A percentile compares a stretch with the other conserved stretches of the same genome.
phyloP scores from a whole-genome alignment of 2,113 vertebrate species.

The Eretmochelys imbricata region DNA sequence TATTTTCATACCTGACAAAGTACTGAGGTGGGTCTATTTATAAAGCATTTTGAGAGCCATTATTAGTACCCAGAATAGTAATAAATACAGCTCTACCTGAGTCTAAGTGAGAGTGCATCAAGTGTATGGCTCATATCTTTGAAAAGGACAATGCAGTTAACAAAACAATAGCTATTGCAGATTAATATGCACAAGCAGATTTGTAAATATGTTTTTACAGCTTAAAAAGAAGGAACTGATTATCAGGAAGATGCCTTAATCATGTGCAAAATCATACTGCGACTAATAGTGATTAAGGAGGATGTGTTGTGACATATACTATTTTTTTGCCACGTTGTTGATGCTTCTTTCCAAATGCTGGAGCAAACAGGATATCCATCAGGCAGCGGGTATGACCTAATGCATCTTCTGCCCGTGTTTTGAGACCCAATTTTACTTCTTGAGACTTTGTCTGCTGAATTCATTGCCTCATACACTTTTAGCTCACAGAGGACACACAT shows the following conservation, averaged over 20 bases:
- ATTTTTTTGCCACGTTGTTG: not conserved
- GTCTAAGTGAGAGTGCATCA: not conserved
- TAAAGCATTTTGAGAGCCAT: not conserved
- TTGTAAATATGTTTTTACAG: not conserved
- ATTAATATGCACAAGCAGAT: not conserved
- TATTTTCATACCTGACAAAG: not conserved
- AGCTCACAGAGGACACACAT: not conserved
- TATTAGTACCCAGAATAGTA: not conserved
- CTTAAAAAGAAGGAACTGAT: not conserved
- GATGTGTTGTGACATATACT: not conserved
- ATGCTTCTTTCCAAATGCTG: not conserved
- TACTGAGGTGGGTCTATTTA: not conserved
- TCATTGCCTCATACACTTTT: not conserved
- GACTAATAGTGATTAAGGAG: not conserved
- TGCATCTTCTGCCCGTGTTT: not conserved
- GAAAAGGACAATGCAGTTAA: not conserved
- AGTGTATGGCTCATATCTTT: not conserved
- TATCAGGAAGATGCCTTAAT: not conserved
- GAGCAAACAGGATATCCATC: not conserved
- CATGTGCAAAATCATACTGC: not conserved
- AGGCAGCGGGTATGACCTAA: not conserved
- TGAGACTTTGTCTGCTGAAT: not conserved
- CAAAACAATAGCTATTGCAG: not conserved
- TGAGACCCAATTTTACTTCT: not conserved
- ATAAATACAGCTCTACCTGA: not conserved